Percentiles rank a stretch among this genome's conserved stretches.
Evolutionary conservation across 30 jellyfish, hydroid and myxozoan genomes (phyloP).

Genomic region (Cassiopea xamachana): DNA sequence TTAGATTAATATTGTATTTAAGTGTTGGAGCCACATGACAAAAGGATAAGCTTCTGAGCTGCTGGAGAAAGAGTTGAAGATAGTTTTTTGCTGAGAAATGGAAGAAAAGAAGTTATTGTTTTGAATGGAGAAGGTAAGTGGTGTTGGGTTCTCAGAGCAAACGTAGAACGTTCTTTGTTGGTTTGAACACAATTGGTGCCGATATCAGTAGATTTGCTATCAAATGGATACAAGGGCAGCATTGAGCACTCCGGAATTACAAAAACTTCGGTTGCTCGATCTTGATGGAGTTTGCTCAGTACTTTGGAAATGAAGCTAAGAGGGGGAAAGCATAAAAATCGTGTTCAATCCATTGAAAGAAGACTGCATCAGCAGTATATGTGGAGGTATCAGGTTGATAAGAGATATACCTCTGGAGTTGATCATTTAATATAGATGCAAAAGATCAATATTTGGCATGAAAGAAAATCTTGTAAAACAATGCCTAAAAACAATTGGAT

Average conservation of each 20-base stretch:
- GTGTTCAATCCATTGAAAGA: conserved; percentile 34
- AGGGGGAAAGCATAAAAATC: conserved; percentile 66
- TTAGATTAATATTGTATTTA: not conserved
- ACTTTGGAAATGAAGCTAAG: conserved; percentile 6
- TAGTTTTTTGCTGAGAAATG: not conserved
- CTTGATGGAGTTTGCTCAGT: not conserved
- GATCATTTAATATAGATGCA: conserved; percentile 39
- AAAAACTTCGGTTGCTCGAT: not conserved
- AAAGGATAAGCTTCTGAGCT: not conserved
- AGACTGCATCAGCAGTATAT: conserved; percentile 42
- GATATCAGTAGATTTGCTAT: not conserved
- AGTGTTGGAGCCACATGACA: not conserved
- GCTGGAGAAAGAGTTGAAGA: not conserved
- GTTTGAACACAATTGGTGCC: not conserved
- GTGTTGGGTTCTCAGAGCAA: not conserved
- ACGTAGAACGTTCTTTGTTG: not conserved
- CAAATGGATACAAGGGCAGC: conserved; percentile 9
- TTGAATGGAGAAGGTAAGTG: not conserved
- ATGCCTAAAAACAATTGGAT: not conserved
- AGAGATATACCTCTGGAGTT: conserved; percentile 9
- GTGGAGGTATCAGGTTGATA: conserved; percentile 59
- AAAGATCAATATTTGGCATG: conserved; percentile 52
- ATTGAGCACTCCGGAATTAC: conserved; percentile 3
- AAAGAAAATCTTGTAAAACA: conserved; percentile 3
- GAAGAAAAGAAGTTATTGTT: not conserved